Conservation (phyloP, 1,140 invertebrate genomes). For the Pemphigus obesinymphae region DNA sequence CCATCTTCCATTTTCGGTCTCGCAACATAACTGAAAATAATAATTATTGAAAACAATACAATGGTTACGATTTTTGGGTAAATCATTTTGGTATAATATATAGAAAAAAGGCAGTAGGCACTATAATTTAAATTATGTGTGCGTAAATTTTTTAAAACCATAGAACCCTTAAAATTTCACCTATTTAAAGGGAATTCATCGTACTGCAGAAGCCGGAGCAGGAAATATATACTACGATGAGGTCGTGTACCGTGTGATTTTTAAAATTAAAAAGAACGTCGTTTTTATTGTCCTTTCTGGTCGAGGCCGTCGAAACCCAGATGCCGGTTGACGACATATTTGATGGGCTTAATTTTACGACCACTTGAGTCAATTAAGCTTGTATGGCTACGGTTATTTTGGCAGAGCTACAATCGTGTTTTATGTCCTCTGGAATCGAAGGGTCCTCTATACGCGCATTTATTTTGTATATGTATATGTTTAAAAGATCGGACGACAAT, state of each 20-base stretch:
- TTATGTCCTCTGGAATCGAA: constrained; percentile 33
- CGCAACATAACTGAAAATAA: no score
- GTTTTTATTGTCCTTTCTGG: background rate
- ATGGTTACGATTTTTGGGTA: no score
- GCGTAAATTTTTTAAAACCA: no score
- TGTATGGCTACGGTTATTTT: constrained; percentile 31
- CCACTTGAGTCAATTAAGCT: constrained; percentile 42
- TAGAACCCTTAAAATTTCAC: no score
- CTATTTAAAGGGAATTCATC: no score
- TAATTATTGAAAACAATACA: no score
- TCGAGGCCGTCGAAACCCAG: constrained; percentile 13
- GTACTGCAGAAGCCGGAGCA: no score
- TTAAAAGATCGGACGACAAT: constrained; percentile 19
- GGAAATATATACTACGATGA: no score
- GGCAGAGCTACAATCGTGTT: constrained; percentile 26
- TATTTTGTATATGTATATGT: background rate
- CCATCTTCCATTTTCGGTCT: no score
- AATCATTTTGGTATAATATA: no score
- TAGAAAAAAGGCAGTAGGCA: no score
- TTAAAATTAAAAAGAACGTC: constrained; percentile 22
- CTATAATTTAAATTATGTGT: no score
- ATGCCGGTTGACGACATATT: constrained; percentile 39
- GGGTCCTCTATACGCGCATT: background rate
- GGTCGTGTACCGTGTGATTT: constrained; percentile 2
- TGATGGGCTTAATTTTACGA: constrained; percentile 41